Percentiles rank a stretch among this genome's conserved stretches.
Evolutionary conservation across 1,140 invertebrate species (phyloP).

Genomic region (Sarcophaga peregrina): DNA sequence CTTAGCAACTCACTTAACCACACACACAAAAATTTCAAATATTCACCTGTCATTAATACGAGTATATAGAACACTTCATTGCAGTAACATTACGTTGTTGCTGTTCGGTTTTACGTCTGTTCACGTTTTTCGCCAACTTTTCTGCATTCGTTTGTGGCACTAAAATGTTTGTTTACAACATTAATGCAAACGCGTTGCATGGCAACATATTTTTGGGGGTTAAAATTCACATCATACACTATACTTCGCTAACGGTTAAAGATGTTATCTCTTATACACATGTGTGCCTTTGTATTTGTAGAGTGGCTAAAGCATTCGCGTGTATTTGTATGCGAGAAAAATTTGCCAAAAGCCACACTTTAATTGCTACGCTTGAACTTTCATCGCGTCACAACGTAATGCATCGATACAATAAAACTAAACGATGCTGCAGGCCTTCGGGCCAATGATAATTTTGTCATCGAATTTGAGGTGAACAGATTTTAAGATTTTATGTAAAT

Average conservation of each 20-base stretch:
- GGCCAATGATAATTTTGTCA: conserved; percentile 12
- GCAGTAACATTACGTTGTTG: background rate
- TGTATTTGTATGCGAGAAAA: background rate
- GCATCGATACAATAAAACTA: conserved; percentile 38
- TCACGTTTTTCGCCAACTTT: too few relatives aligned
- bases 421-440: conserved; percentile 35
- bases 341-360: conserved; percentile 20
- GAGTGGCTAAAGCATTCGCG: background rate
- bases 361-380: conserved; percentile 27
- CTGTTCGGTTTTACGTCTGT: too few relatives aligned
- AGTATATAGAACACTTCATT: conserved; percentile 1
- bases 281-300: too few relatives aligned
- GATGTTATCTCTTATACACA: too few relatives aligned
- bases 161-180: background rate
- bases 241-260: too few relatives aligned
- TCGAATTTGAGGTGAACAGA: background rate
- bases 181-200: background rate
- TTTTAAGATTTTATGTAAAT: background rate
- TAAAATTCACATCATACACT: background rate
- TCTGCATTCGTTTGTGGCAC: background rate
- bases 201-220: background rate
- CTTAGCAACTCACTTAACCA: too few relatives aligned
- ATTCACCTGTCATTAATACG: background rate
- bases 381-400: background rate
- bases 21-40: too few relatives aligned